These are phyloP conservation scores for Oreonectes daqikongensis DNA, from an alignment of 2,797 vertebrate genomes.

Conservation along the genomic window DNA sequence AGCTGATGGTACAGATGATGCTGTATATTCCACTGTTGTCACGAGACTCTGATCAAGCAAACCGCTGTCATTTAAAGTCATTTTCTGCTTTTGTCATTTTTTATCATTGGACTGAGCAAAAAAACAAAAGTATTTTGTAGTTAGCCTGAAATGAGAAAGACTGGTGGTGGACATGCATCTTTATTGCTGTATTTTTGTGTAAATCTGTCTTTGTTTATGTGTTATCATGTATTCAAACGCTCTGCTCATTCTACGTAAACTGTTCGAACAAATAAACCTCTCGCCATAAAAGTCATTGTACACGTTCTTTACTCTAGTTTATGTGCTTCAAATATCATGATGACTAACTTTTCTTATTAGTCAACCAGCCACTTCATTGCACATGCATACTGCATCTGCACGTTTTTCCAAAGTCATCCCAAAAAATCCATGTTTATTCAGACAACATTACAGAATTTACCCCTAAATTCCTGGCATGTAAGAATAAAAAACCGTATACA, in stretches of 20 bases:
- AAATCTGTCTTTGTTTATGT: neutral
- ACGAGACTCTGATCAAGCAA: neutral
- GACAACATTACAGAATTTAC: too few relatives aligned
- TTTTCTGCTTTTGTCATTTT: neutral
- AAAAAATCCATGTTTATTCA: too few relatives aligned
- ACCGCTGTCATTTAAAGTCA: neutral
- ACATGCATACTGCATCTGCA: neutral
- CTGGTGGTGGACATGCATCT: neutral
- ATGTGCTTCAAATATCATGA: too few relatives aligned
- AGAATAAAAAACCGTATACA: too few relatives aligned
- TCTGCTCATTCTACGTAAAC: neutral
- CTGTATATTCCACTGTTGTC: conserved; percentile 2
- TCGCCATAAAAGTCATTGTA: neutral
- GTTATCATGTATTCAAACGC: neutral
- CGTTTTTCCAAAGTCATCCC: too few relatives aligned
- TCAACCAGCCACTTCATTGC: neutral
- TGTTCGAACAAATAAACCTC: neutral
- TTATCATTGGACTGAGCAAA: neutral
- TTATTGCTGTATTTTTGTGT: too few relatives aligned
- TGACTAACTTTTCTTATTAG: neutral
- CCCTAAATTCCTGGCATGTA: too few relatives aligned
- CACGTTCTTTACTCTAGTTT: too few relatives aligned
- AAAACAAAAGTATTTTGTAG: neutral
- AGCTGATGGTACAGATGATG: neutral
- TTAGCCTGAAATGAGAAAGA: neutral